These are phyloP conservation scores for Caenorhabditis sp. DNA, from an alignment of 2,888 invertebrate genomes.

Conservation along the genomic window DNA sequence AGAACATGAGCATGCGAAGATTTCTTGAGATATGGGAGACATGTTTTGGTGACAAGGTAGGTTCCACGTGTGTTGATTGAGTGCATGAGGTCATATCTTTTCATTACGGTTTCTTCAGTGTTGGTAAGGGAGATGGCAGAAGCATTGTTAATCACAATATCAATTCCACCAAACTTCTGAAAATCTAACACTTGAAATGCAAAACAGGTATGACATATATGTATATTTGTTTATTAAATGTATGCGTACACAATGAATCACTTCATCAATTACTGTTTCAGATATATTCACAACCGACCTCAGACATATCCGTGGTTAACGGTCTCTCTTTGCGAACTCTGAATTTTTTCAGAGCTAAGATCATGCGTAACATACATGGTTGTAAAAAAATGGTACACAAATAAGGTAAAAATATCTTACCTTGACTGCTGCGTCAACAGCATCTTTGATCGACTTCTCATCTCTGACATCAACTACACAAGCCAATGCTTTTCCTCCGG, in stretches of 20 bases:
- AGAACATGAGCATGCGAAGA: conserved; percentile 87
- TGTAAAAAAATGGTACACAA: no score
- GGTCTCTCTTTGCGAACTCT: no score
- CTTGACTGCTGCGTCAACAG: conserved; percentile 64
- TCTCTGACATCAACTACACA: conserved; percentile 89
- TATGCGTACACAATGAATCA: no score
- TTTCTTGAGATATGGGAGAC: conserved; percentile 85
- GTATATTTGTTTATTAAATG: no score
- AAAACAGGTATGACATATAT: no score
- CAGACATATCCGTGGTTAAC: no score
- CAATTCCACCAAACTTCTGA: conserved; percentile 77
- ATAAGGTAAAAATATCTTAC: no score
- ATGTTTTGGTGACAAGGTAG: conserved; percentile 87
- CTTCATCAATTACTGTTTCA: no score
- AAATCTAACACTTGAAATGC: background rate
- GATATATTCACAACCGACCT: no score
- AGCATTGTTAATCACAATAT: conserved; percentile 91
- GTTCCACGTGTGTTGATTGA: conserved; percentile 92
- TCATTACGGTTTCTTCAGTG: conserved; percentile 82
- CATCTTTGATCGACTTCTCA: conserved; percentile 77
- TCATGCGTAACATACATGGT: no score
- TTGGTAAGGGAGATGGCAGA: conserved; percentile 83
- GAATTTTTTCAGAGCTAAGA: background rate
- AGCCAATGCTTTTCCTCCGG: conserved; percentile 44
- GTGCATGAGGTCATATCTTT: conserved; percentile 90